Evolutionary conservation across 2,797 vertebrate genomes (phyloP).

Genomic region (Catharus ustulatus): DNA sequence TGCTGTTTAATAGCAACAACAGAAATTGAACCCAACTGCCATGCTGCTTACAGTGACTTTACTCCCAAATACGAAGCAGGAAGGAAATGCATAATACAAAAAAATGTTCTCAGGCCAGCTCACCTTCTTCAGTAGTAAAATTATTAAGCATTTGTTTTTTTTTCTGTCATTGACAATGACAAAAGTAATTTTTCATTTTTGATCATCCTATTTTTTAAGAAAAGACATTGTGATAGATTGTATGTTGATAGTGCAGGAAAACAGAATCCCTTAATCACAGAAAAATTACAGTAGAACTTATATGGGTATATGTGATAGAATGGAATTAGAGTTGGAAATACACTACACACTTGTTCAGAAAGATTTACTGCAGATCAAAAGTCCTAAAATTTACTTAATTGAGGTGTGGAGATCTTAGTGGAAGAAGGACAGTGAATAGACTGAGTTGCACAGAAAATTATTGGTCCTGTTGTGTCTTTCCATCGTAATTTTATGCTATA

Average conservation of each 20-base stretch:
- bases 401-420: neutral
- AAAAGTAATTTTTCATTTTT: neutral
- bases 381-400: neutral
- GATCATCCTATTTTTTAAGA: neutral
- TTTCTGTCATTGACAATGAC: neutral
- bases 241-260: neutral
- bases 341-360: neutral
- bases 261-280: neutral
- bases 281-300: neutral
- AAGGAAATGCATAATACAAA: neutral
- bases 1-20: neutral
- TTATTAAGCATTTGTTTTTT: accelerated
- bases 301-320: neutral
- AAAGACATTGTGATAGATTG: neutral
- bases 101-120: neutral
- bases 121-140: neutral
- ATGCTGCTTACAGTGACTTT: neutral
- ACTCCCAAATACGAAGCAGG: neutral
- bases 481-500: neutral
- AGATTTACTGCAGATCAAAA: neutral
- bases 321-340: neutral
- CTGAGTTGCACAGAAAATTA: neutral
- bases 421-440: neutral
- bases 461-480: neutral
- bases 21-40: neutral